Evolutionary conservation across 2,888 invertebrate species (phyloP), one percentile per base, ranked within the genome.

Genomic region (Helleia helle): DNA sequence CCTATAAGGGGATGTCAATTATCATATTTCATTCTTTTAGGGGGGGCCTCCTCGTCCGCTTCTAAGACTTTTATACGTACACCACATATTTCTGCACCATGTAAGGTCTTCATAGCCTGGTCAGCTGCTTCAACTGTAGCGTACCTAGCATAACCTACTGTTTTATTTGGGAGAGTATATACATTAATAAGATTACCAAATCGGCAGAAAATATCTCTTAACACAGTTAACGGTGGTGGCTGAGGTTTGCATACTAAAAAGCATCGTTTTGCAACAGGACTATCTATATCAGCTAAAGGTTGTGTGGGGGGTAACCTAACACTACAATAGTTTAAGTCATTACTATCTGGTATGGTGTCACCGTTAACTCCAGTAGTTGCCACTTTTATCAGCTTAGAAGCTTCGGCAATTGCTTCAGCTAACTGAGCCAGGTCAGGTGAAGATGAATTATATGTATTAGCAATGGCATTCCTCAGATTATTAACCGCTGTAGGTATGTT

Each of bases 111-210:
- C 34, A 93, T 92, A 1, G 95, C 94, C 55, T 88, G 86, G 51
- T 90, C 88, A 1, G 96, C 96, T 47, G 93, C 90, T 26, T 90
- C 88, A 39, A 85, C 87, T 36, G 86, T 87, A 2, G 94, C 91
- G 74, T 93, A 97, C 59, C 95, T 94, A 4, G 94, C 96, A 74
- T 95, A 97, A 0, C 97, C 97, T 71, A 94, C 96, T 59, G 95
- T 96, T 65, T 94, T 93, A 63, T 95, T 93, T 36, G 91, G 91
- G 52, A 97, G 79, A 68, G 96, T 90, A 65, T 95, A 96, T 1
- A 96, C 94, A 69, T 95, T 96, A 43, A 96, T 95, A 6, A 97
- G 86, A 64, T 92, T 90, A 4, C 96, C 96, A 77, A 97, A 97
- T 58, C 96, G 89, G 56, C 94, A 94, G 70, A 97, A 97, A 12